These are phyloP conservation scores for Trididemnum clinides DNA, from an alignment of 23 tunicate species.

Conservation along the genomic window DNA sequence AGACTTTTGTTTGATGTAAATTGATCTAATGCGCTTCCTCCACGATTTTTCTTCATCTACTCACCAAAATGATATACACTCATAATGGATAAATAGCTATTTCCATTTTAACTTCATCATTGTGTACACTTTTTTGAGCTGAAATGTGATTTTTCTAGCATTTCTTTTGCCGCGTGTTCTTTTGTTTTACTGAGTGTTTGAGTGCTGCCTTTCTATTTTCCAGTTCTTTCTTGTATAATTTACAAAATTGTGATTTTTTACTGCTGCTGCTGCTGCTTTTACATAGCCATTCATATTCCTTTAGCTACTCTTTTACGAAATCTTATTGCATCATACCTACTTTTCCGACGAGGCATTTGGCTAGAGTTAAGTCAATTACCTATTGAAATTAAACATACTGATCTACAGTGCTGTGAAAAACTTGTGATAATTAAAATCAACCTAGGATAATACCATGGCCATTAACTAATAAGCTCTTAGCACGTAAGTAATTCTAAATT, in stretches of 20 bases:
- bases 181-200: not conserved
- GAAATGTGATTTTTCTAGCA: not conserved
- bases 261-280: not conserved
- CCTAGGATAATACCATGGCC: too few species aligned
- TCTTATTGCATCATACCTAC: too few species aligned
- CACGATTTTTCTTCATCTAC: not conserved
- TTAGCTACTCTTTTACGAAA: too few species aligned
- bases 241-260: not conserved
- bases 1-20: not conserved
- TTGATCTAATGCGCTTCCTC: not conserved
- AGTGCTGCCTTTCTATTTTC: not conserved
- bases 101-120: not conserved
- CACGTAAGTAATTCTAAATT: too few species aligned
- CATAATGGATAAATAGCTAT: not conserved
- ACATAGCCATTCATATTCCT: too few species aligned
- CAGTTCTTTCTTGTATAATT: not conserved
- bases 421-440: too few species aligned
- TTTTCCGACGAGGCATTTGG: too few species aligned
- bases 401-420: too few species aligned
- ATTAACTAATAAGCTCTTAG: too few species aligned
- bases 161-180: not conserved
- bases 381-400: too few species aligned
- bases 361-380: too few species aligned
- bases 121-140: not conserved
- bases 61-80: not conserved